Conservation (phyloP, 2,113 vertebrate species). For the Osmerus mordax region DNA sequence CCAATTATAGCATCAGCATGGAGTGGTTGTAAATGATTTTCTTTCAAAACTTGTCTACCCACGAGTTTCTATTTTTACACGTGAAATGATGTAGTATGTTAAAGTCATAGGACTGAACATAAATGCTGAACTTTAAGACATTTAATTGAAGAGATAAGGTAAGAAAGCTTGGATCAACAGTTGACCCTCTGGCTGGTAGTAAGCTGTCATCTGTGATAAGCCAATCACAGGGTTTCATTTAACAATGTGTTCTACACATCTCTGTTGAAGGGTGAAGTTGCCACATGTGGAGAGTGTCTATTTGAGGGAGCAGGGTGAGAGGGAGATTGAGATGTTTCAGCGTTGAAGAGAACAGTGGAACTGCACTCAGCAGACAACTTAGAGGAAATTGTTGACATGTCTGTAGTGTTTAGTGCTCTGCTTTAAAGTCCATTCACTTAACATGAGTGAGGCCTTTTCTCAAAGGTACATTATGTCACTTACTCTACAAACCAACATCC, state of each 20-base stretch:
- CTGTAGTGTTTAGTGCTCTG: conserved; percentile 8
- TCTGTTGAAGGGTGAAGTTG: not conserved
- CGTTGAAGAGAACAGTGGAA: not conserved
- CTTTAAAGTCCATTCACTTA: conserved; percentile 3
- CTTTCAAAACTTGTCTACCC: too few relatives aligned
- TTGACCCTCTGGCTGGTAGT: not conserved
- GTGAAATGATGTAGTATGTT: too few relatives aligned
- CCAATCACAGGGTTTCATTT: conserved; percentile 15
- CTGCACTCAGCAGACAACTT: not conserved
- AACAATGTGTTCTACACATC: not conserved
- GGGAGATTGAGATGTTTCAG: not conserved
- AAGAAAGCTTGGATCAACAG: conserved; percentile 5
- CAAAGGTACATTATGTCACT: not conserved
- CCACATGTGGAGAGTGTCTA: not conserved
- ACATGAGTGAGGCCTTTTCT: not conserved
- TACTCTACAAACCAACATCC: too few relatives aligned
- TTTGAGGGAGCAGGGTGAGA: not conserved
- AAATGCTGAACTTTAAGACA: not conserved
- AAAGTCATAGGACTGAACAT: not conserved
- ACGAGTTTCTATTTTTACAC: too few relatives aligned
- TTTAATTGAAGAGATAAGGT: not conserved
- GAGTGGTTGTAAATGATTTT: too few relatives aligned
- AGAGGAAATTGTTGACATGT: not conserved
- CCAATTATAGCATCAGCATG: too few relatives aligned
- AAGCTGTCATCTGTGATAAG: conserved; percentile 11